phyloP scores from a whole-genome alignment of 2,797 vertebrate species.

The Tolypeutes matacus region DNA sequence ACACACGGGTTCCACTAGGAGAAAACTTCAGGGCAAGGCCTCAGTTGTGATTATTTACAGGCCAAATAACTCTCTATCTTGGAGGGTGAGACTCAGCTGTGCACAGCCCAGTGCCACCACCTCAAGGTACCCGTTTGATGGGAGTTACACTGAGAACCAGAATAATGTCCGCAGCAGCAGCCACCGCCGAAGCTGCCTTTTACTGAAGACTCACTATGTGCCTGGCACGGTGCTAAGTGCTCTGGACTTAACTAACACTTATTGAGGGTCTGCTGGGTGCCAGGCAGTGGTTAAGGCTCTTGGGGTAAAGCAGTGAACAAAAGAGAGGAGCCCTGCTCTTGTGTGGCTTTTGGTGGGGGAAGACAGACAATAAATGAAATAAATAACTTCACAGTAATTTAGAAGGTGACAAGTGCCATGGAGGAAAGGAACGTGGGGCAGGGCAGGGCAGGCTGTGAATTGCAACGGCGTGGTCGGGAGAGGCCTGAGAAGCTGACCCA shows the following conservation, averaged over 20 bases:
- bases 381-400: not conserved
- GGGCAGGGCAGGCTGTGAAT: not conserved
- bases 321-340: not conserved
- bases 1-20: rapidly evolving
- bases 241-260: too few species aligned
- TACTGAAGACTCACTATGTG: rapidly evolving
- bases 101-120: not conserved
- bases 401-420: not conserved
- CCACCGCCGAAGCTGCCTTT: not conserved
- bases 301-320: not conserved
- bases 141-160: not conserved
- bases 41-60: not conserved
- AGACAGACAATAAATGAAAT: not conserved
- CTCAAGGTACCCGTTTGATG: not conserved
- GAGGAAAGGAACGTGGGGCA: not conserved
- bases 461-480: not conserved
- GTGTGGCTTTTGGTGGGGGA: not conserved
- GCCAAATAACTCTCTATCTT: not conserved
- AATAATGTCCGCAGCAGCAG: not conserved
- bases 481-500: not conserved
- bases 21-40: not conserved
- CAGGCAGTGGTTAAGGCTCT: not conserved
- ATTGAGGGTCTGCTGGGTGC: not conserved
- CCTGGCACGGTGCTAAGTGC: not conserved
- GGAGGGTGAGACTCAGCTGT: not conserved